These are phyloP conservation scores for Coracias cyanogaster DNA, from an alignment of 2,797 vertebrate genomes.

Conservation along the genomic window DNA sequence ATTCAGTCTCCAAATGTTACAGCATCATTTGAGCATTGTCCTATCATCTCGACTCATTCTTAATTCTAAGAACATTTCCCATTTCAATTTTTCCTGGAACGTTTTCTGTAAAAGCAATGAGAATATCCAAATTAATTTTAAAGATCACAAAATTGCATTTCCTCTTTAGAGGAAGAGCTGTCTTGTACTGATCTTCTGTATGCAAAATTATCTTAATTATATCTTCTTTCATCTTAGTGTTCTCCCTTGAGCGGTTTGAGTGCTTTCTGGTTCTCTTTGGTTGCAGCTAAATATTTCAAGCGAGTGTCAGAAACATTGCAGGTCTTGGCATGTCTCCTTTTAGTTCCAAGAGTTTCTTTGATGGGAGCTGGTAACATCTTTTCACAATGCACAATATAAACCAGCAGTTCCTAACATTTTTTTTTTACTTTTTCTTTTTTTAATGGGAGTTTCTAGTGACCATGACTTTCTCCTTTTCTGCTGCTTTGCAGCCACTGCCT, in stretches of 20 bases:
- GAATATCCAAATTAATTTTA: slow-evolving; percentile 49
- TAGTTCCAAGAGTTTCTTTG: not conserved
- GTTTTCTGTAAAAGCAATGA: slow-evolving; percentile 12
- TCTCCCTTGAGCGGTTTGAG: slow-evolving; percentile 43
- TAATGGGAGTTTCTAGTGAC: not conserved
- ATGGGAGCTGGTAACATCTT: not conserved
- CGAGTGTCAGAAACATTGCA: not conserved
- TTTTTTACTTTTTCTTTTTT: not conserved
- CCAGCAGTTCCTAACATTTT: not conserved
- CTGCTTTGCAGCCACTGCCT: rapidly evolving
- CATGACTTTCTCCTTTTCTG: not conserved
- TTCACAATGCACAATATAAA: not conserved
- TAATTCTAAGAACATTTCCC: slow-evolving; percentile 6
- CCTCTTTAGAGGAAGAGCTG: slow-evolving; percentile 32
- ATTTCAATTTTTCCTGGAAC: slow-evolving; percentile 41
- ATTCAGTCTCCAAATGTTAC: slow-evolving; percentile 35
- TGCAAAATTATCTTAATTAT: slow-evolving; percentile 63
- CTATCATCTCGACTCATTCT: not conserved
- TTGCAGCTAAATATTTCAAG: slow-evolving; percentile 41
- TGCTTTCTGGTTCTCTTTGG: slow-evolving; percentile 41
- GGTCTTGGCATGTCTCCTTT: not conserved
- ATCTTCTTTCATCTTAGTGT: slow-evolving; percentile 41
- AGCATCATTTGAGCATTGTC: slow-evolving; percentile 1
- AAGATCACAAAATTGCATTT: slow-evolving; percentile 40
- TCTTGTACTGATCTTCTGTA: slow-evolving; percentile 25